Percentiles rank a stretch among this genome's conserved stretches.
Conservation (phyloP, 2,797 vertebrate genomes). For the Schizopygopsis malacanthus region DNA sequence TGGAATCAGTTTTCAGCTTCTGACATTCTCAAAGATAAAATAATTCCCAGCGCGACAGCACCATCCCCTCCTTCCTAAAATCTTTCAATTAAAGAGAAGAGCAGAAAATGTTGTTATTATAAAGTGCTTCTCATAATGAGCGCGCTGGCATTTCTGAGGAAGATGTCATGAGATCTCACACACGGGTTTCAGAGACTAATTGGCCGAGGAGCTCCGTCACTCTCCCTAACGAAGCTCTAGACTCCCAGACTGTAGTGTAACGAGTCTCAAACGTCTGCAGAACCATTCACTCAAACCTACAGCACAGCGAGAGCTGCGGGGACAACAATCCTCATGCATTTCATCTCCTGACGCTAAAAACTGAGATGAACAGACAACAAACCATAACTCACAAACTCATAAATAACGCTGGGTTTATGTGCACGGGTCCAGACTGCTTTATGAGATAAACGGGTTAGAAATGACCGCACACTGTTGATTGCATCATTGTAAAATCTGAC, state of each 20-base stretch:
- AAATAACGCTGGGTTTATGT: neutral
- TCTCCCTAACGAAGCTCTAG: slow-evolving; percentile 15
- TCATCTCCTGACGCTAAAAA: neutral
- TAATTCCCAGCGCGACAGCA: slow-evolving; percentile 58
- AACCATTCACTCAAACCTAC: neutral
- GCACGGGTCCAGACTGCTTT: neutral
- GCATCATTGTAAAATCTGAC: slow-evolving; percentile 45
- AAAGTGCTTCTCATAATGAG: slow-evolving; percentile 74
- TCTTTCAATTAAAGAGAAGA: slow-evolving; percentile 75
- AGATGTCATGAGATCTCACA: slow-evolving; percentile 70
- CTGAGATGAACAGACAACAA: neutral
- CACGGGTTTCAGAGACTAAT: slow-evolving; percentile 75
- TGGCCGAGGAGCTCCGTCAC: slow-evolving; percentile 64
- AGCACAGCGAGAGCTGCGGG: neutral
- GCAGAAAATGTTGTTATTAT: slow-evolving; percentile 72
- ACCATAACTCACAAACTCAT: neutral
- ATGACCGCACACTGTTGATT: slow-evolving; percentile 44
- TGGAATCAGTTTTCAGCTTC: slow-evolving; percentile 52
- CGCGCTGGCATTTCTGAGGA: slow-evolving; percentile 78
- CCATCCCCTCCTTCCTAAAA: slow-evolving; percentile 64
- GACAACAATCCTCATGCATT: neutral
- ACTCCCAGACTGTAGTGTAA: neutral
- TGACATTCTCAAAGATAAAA: slow-evolving; percentile 72
- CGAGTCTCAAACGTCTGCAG: neutral
- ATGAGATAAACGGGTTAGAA: slow-evolving; percentile 39